These are phyloP conservation scores for Uria aalge DNA, from an alignment of 2,113 vertebrate genomes.

Conservation along the genomic window DNA sequence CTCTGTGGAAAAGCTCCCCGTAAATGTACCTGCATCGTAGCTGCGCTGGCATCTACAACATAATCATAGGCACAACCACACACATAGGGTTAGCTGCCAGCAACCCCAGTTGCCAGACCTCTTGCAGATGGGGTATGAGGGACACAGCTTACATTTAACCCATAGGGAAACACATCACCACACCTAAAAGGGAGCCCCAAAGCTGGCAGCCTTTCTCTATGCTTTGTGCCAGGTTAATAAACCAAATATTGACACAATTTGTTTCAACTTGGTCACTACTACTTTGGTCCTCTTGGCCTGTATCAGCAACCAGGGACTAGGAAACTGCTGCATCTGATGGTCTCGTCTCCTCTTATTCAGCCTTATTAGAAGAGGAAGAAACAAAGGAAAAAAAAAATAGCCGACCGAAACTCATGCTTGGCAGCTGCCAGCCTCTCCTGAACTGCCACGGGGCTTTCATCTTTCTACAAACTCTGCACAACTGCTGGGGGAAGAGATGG, in stretches of 20 bases:
- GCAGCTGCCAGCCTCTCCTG: background rate
- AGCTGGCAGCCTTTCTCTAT: background rate
- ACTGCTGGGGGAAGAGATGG: conserved; percentile 1
- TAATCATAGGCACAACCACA: background rate
- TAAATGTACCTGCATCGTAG: background rate
- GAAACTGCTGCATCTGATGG: background rate
- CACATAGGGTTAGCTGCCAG: background rate
- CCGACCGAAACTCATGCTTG: background rate
- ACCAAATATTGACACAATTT: background rate
- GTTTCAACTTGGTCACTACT: background rate
- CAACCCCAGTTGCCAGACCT: background rate
- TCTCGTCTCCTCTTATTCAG: background rate
- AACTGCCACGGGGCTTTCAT: background rate
- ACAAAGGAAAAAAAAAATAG: background rate
- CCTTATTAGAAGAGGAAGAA: background rate
- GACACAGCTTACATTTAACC: background rate
- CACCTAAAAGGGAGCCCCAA: background rate
- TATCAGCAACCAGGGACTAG: background rate
- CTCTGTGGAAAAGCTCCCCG: background rate
- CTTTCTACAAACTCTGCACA: background rate
- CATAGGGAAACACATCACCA: background rate
- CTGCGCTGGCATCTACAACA: background rate
- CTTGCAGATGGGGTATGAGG: background rate
- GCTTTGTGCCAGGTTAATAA: background rate
- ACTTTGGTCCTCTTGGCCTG: background rate